Base-by-base conservation (phyloP, 2,888 invertebrate species). In the Spilarctia lutea region DNA sequence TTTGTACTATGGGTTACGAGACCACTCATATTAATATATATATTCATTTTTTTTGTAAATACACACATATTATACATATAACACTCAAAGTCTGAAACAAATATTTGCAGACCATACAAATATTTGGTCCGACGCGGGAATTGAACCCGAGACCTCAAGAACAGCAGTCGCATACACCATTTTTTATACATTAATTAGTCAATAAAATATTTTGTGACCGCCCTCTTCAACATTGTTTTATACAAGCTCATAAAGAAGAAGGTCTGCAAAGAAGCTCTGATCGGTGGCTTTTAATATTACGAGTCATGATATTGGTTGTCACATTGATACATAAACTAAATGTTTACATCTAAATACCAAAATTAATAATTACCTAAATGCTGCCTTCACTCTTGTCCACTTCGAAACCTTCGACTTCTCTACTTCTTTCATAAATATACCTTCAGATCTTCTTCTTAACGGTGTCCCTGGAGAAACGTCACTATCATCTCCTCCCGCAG, bases 341-440 rank as follows among this genome's bases (percentile, higher is more conserved):
- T 39, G 13, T 27, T n/a, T n/a, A 13, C 35, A 30, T 2, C 0
- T n/a, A 30, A 48, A 27, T 6, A 65, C 11, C 39, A 10, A 63
- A 71, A 65, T 97, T 97, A 6, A 30, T 63, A 2, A 18, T 97
- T 96, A 98, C 91, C 97, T 98, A 87, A 98, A 98, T 24, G 98
- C 98, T 68, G 98, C 98, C 91, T 98, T 98, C 18, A 98, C 98
- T 93, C 97, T 97, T 0, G 98, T 98, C 98, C 98, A 98, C 89
- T 98, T 98, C 0, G 98, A 98, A 70, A 97, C 97, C 87, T 97
- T 97, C 0, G 97, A 96, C 74, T 95, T 96, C 30, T 96, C 96
- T 0, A 95, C 93, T 82, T 95, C 94, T 75, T 95, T 96, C 68
- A 89, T 82, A 69, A 94, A 94, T 4, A 95, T 84, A 0, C 94